Percentiles rank a stretch among this genome's conserved stretches.
Evolutionary conservation across 2,113 vertebrate genomes (phyloP).

Genomic region (Abramis brama): DNA sequence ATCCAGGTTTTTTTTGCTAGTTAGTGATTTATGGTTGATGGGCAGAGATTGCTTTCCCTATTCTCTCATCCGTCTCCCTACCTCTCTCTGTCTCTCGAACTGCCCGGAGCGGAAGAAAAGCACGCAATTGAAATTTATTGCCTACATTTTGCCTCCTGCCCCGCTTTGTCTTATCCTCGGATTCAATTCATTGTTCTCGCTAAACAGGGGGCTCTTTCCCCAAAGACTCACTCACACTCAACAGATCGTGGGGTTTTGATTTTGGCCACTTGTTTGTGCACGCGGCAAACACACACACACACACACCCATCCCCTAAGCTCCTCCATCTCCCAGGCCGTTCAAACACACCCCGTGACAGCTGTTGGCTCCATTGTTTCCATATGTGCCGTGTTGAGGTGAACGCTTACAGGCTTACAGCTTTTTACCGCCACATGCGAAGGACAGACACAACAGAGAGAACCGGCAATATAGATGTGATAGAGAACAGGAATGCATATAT

Average conservation of each 20-base stretch:
- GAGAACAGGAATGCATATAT: not conserved
- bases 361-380: slow-evolving; percentile 60
- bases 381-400: slow-evolving; percentile 40
- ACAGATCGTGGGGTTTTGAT: slow-evolving; percentile 49
- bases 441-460: not conserved
- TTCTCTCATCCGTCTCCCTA: slow-evolving; percentile 33
- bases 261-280: slow-evolving; percentile 50
- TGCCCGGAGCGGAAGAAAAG: slow-evolving; percentile 34
- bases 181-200: slow-evolving; percentile 46
- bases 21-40: slow-evolving; percentile 12
- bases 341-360: slow-evolving; percentile 60
- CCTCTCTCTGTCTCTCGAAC: slow-evolving; percentile 5
- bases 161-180: slow-evolving; percentile 24
- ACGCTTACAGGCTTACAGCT: not conserved
- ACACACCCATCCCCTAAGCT: slow-evolving; percentile 25
- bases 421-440: slow-evolving; percentile 21
- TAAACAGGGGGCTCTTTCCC: slow-evolving; percentile 46
- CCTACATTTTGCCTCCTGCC: slow-evolving; percentile 34
- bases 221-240: slow-evolving; percentile 37
- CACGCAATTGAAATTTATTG: slow-evolving; percentile 42
- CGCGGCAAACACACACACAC: slow-evolving; percentile 17
- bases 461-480: not conserved
- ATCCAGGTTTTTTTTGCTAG: not conserved
- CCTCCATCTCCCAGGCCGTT: slow-evolving; percentile 27
- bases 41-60: slow-evolving; percentile 40